phyloP scores from a whole-genome alignment of 1,140 invertebrate genomes.

The Drosophila hydei region DNA sequence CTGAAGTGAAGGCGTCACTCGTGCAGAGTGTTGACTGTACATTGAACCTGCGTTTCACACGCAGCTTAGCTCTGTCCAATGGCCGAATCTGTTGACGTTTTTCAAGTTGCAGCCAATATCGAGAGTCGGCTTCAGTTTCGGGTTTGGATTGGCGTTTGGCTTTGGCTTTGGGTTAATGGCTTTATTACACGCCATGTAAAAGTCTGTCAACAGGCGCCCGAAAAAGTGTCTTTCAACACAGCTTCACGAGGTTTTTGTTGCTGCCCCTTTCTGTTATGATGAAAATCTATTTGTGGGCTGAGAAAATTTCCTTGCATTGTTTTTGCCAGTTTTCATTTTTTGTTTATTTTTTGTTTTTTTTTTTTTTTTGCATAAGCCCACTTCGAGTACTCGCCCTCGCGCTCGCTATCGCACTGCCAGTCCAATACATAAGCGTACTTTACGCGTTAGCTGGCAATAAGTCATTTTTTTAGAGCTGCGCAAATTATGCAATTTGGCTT shows the following conservation, averaged over 20 bases:
- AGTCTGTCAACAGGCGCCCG: conserved; percentile 41
- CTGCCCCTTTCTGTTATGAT: conserved; percentile 32
- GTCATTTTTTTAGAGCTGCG: conserved; percentile 57
- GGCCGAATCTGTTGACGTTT: conserved; percentile 42
- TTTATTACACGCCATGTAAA: conserved; percentile 52
- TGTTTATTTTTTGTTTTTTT: not conserved
- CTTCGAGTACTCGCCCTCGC: not conserved
- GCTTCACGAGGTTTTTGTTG: conserved; percentile 17
- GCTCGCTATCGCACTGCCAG: not conserved
- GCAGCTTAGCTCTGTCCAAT: conserved; percentile 44
- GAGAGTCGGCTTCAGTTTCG: not conserved
- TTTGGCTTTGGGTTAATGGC: conserved; percentile 29
- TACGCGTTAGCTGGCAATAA: conserved; percentile 43
- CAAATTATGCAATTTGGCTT: conserved; percentile 57
- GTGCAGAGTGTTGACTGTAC: conserved; percentile 22
- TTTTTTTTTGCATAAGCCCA: conserved; percentile 10
- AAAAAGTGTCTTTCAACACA: conserved; percentile 64
- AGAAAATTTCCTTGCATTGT: conserved; percentile 73
- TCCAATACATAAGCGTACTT: no score
- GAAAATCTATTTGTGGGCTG: conserved; percentile 53
- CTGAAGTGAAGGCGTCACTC: conserved; percentile 46
- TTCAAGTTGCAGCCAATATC: conserved; percentile 19
- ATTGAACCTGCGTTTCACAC: conserved; percentile 73
- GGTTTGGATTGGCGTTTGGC: not conserved
- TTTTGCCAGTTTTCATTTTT: conserved; percentile 19